Evolutionary conservation across 2,888 invertebrate genomes (phyloP), one percentile per base, ranked within the genome.

Genomic region (Dichetophora obliterata): DNA sequence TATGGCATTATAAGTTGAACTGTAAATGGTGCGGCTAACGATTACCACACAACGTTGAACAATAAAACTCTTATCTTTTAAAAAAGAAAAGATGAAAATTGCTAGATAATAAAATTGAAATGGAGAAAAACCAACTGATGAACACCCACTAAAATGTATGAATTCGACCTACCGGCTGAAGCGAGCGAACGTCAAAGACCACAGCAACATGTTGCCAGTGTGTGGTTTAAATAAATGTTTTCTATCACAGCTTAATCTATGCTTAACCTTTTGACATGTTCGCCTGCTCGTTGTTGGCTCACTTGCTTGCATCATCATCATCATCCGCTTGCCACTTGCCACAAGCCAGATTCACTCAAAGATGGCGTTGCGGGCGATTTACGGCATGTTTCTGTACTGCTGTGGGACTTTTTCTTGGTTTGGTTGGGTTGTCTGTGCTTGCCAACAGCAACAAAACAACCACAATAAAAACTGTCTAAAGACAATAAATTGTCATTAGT

Each of bases 401-500:
- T 43, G 43, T 43, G 11, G 11, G 6, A 14, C 11, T 68, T 50
- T 50, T 68, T 22, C 27, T 24, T 48, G 37, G 37, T 43, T 54
- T 24, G 31, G 1, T 69, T 69, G 6, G 14, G 16, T 22, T 52
- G 16, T 65, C n/a, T 65, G 24, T n/a, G 19, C 52, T 27, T 2
- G 50, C 19, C 11, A 48, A 16, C 19, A 43, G 8, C 27, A 3
- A n/a, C 61, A 37, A 50, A 50, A 57, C n/a, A 57, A 34, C 19
- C n/a, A 19, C 14, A 31, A 52, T 52, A 27, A 69, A 52, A 52
- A 69, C 50, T 1, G 22, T 54, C 54, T 50, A 68, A 75, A 59
- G 27, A 65, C 71, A 71, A 76, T 76, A 76, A 76, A 76, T 76
- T 76, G 71, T 71, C 76, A 71, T 71, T 76, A 61, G 57, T 54